These are phyloP conservation scores for Pterocles orientalis DNA, from an alignment of 2,113 vertebrate species.

Conservation along the genomic window DNA sequence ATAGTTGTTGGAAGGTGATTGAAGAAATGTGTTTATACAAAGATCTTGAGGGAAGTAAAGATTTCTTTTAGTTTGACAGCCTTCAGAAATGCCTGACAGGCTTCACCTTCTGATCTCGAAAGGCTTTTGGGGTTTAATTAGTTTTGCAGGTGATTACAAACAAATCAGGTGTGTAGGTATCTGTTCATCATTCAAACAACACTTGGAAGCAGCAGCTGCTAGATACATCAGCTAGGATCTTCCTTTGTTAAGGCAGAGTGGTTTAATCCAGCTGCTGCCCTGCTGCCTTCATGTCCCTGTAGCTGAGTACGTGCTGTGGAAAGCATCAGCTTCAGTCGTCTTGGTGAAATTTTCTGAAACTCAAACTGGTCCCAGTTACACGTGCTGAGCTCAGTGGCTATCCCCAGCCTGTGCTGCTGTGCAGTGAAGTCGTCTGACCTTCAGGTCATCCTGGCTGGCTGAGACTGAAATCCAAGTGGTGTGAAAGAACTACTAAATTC, in stretches of 20 bases:
- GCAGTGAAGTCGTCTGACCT: neutral
- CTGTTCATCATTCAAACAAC: neutral
- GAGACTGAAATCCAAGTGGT: neutral
- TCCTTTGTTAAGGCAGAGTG: neutral
- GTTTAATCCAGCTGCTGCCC: neutral
- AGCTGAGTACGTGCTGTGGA: neutral
- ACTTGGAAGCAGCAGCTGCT: neutral
- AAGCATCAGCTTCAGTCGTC: neutral
- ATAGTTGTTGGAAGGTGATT: neutral
- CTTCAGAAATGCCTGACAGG: neutral
- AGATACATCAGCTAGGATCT: neutral
- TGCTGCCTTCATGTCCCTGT: neutral
- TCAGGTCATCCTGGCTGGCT: neutral
- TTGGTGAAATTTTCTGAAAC: neutral
- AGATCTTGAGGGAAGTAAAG: neutral
- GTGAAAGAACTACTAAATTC: neutral
- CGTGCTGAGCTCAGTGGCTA: neutral
- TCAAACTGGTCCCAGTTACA: neutral
- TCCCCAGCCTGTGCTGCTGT: neutral
- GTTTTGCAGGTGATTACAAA: constrained; percentile 21
- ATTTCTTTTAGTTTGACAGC: neutral
- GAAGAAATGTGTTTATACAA: neutral
- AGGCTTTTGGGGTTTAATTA: neutral
- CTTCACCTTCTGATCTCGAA: constrained; percentile 15
- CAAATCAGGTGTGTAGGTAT: neutral